phyloP scores from a whole-genome alignment of 2,113 vertebrate species.

The Brienomyrus brachyistius region DNA sequence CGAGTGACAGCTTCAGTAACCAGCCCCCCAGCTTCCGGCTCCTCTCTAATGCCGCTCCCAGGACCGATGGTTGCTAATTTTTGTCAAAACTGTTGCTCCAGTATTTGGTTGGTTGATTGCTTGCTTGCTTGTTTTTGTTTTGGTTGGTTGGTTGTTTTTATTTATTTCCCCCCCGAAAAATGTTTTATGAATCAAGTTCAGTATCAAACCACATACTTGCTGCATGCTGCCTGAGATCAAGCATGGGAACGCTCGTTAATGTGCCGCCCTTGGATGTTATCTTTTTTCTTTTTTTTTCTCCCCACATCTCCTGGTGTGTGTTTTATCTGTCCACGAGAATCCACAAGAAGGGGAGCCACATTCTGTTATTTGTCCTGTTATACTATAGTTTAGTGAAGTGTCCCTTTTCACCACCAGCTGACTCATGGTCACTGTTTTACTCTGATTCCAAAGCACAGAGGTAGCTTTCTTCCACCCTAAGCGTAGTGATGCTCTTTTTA shows the following conservation, averaged over 20 bases:
- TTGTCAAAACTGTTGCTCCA: not conserved
- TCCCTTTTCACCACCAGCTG: not conserved
- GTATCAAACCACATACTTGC: not conserved
- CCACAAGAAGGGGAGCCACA: not conserved
- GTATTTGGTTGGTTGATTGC: not conserved
- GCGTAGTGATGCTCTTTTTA: not conserved
- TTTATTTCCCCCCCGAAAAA: not conserved
- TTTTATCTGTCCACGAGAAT: not conserved
- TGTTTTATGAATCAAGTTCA: not conserved
- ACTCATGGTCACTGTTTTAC: slow-evolving; percentile 2
- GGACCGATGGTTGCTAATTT: not conserved
- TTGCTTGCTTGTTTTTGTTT: too few species aligned
- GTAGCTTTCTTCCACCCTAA: not conserved
- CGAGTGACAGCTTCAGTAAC: not conserved
- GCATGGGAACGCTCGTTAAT: not conserved
- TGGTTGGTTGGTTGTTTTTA: not conserved
- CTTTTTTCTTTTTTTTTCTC: not conserved
- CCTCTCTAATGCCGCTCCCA: not conserved
- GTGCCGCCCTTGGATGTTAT: not conserved
- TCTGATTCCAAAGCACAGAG: not conserved
- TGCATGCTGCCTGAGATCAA: not conserved
- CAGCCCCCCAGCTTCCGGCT: not conserved
- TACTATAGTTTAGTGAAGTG: not conserved
- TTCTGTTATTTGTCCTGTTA: not conserved
- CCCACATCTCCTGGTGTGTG: not conserved